A percentile compares a stretch with the other conserved stretches of the same genome.
These are phyloP conservation scores for Benitochromis conjunctus DNA, from an alignment of 2,113 vertebrate genomes.

Conservation along the genomic window DNA sequence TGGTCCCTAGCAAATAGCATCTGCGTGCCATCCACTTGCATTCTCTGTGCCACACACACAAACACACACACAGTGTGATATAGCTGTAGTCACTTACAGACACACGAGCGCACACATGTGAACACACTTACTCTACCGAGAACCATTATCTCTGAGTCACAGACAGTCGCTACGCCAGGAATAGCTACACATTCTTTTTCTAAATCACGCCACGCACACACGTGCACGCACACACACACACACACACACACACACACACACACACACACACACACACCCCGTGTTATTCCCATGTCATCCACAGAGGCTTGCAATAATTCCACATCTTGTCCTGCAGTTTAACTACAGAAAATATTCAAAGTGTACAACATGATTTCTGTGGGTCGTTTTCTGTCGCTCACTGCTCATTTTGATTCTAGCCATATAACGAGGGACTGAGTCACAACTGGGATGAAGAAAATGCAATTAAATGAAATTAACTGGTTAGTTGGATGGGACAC, in stretches of 20 bases:
- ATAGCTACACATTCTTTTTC: slow-evolving; percentile 39
- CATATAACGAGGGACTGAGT: slow-evolving; percentile 25
- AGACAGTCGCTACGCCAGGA: slow-evolving; percentile 65
- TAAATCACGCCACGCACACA: not conserved
- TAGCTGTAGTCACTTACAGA: slow-evolving; percentile 21
- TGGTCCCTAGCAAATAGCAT: slow-evolving; percentile 35
- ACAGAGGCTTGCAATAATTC: not conserved
- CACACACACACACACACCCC: not conserved
- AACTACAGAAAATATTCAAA: not conserved
- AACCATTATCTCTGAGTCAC: slow-evolving; percentile 75
- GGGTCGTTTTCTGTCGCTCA: not conserved
- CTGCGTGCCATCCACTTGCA: not conserved
- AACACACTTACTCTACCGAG: slow-evolving; percentile 51
- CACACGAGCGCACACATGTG: not conserved
- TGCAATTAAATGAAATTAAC: slow-evolving; percentile 32
- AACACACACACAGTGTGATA: slow-evolving; percentile 28
- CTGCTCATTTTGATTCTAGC: slow-evolving; percentile 32
- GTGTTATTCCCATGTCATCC: slow-evolving; percentile 16
- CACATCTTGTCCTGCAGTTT: not conserved
- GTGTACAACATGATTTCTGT: not conserved
- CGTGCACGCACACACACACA: not conserved
- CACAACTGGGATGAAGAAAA: slow-evolving; percentile 36
- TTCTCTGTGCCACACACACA: not conserved
- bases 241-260: not conserved
- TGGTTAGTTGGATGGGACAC: not conserved